Conservation (phyloP, 2,113 vertebrate genomes). For the Ovis canadensis region DNA sequence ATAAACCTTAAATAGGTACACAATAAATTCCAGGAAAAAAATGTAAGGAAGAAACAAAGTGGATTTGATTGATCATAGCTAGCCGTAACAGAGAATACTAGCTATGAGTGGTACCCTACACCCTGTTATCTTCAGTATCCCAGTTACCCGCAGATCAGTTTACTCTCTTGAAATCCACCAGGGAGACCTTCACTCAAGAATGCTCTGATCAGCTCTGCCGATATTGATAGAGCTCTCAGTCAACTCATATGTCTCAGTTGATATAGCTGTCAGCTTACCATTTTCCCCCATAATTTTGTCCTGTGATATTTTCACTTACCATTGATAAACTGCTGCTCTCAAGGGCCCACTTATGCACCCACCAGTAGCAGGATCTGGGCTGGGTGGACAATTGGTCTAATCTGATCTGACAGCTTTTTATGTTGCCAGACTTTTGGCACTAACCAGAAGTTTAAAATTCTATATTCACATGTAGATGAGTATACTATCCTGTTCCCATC, state of each 20-base stretch:
- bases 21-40: neutral
- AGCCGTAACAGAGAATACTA: neutral
- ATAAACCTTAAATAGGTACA: neutral
- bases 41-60: neutral
- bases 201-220: neutral
- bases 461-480: neutral
- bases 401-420: neutral
- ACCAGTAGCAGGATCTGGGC: neutral
- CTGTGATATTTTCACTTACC: neutral
- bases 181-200: neutral
- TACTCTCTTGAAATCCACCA: neutral
- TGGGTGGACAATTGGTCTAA: neutral
- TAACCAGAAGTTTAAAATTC: neutral
- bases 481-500: neutral
- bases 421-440: neutral
- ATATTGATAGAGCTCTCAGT: neutral
- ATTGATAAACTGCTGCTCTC: neutral
- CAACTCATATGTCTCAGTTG: neutral
- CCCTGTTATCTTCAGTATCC: neutral
- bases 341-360: neutral
- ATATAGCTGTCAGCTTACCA: neutral
- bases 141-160: neutral
- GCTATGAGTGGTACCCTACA: neutral
- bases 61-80: neutral
- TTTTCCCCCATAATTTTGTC: neutral